These are phyloP conservation scores for Orussus abietinus DNA, from an alignment of 1,140 invertebrate species.

Conservation along the genomic window DNA sequence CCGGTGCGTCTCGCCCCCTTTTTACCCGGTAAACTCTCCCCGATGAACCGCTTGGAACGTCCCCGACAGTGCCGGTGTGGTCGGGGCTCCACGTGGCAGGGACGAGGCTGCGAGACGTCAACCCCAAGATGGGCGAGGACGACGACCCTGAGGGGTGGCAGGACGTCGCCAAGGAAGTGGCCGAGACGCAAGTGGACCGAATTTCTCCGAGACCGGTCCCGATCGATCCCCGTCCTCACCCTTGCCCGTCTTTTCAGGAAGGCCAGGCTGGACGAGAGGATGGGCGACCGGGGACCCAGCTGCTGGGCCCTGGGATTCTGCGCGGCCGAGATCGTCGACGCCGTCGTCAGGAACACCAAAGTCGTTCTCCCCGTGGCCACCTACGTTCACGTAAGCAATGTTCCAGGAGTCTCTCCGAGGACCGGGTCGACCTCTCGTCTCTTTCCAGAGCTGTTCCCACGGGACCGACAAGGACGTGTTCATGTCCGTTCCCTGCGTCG, in stretches of 20 bases:
- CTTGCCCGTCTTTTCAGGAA: slow-evolving; percentile 40
- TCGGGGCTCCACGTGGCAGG: slow-evolving; percentile 62
- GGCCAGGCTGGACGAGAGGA: slow-evolving; percentile 53
- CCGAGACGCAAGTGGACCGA: slow-evolving; percentile 48
- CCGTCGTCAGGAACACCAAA: slow-evolving; percentile 57
- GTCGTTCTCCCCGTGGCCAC: slow-evolving; percentile 57
- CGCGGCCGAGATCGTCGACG: slow-evolving; percentile 53
- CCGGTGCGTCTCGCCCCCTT: no score
- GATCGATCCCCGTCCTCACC: slow-evolving; percentile 12
- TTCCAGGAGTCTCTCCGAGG: slow-evolving; percentile 1
- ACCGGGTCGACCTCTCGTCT: not conserved
- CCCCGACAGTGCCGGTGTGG: slow-evolving; percentile 67
- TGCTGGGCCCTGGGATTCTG: slow-evolving; percentile 57
- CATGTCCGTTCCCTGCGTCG: slow-evolving; percentile 59
- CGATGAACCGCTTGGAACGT: no score
- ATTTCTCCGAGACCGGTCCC: slow-evolving; percentile 11
- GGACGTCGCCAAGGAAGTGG: slow-evolving; percentile 56
- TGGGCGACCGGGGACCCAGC: slow-evolving; percentile 49
- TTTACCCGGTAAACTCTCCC: no score
- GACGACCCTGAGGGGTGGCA: slow-evolving; percentile 59
- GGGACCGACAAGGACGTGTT: slow-evolving; percentile 62
- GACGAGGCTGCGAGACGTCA: slow-evolving; percentile 56
- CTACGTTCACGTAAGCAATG: slow-evolving; percentile 52
- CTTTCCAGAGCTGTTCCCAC: slow-evolving; percentile 42
- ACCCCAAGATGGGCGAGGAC: slow-evolving; percentile 52